These are phyloP conservation scores for Habroteleia sp. DNA, from an alignment of 2,888 invertebrate species.

Conservation along the genomic window DNA sequence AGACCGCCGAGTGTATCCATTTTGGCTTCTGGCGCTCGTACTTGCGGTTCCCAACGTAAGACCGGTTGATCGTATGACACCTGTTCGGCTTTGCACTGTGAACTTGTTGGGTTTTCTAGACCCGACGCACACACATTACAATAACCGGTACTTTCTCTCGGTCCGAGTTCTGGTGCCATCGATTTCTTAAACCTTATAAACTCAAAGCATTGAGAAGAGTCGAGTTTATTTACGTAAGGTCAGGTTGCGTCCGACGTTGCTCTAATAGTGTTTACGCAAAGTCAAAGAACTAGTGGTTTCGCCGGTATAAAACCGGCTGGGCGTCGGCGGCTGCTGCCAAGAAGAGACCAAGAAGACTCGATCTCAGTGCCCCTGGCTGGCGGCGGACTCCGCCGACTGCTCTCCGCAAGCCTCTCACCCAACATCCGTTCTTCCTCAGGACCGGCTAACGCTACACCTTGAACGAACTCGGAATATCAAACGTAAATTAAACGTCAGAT, in stretches of 20 bases:
- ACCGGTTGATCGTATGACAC: constrained; percentile 65
- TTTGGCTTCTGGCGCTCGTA: constrained; percentile 61
- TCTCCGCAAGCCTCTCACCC: constrained; percentile 68
- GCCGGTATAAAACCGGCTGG: constrained; percentile 77
- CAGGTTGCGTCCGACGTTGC: constrained; percentile 55
- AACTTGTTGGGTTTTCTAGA: constrained; percentile 61
- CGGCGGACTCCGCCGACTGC: constrained; percentile 70
- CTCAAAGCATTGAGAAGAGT: constrained; percentile 40
- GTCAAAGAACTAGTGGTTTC: constrained; percentile 56
- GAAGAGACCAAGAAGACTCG: constrained; percentile 71
- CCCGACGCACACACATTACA: constrained; percentile 28
- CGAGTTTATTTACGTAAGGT: constrained; percentile 62
- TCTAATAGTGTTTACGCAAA: constrained; percentile 62
- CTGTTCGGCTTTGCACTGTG: constrained; percentile 43
- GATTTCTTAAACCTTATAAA: constrained; percentile 54
- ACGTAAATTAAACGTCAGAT: constrained; percentile 48
- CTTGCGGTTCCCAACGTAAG: constrained; percentile 64
- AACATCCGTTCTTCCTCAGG: constrained; percentile 69
- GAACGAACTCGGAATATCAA: constrained; percentile 25
- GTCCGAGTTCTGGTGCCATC: constrained; percentile 17
- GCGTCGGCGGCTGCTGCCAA: constrained; percentile 76
- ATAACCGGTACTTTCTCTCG: constrained; percentile 50
- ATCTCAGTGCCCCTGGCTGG: constrained; percentile 77
- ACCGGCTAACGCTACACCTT: constrained; percentile 66
- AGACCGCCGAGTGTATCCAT: constrained; percentile 40